Evolutionary conservation across 2,797 vertebrate species (phyloP), one percentile per base, ranked within the genome.

Genomic region (Okamejei kenojei): DNA sequence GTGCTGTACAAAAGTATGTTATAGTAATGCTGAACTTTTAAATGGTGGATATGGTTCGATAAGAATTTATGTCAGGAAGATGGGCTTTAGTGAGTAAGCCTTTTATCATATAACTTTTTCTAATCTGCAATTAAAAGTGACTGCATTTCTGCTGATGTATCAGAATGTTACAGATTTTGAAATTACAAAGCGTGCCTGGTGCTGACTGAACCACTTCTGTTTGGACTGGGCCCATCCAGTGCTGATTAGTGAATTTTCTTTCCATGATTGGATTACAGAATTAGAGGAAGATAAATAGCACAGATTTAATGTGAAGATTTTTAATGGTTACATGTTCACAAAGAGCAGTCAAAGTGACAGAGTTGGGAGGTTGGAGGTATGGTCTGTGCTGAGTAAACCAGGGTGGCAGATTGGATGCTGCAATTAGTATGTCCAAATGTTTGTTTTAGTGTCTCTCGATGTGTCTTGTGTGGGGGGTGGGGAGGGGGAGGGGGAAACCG

Each of bases 251-350:
- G 38, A 76, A 74, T 92, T 76, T 26, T 76, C 35, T 54, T 88
- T 92, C 45, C 90, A 92, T 74, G 45, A 76, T 74, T 54, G 90
- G 90, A 92, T 92, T 92, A 92, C 71, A n/a, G 71, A 92, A 92
- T 92, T 76, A 92, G 35, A 10, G 38, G 90, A 54, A 35, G 23
- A 92, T 91, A 45, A 91, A 91, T 91, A 54, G 84, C 61, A 35
- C 61, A 68, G 71, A 74, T 92, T 92, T 92, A 92, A 92, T 92
- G 90, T 54, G 90, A 58, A 38, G 35, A n/a, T 45, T 76, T 92
- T 45, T 92, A 73, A 92, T 74, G 17, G 45, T 21, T 54, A 35
- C n/a, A 68, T 76, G 68, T n/a, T 74, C 38, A 74, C 68, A 91
- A 91, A 63, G 82, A n/a, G 29, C 61, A 63, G 29, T 17, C 61